Evolutionary conservation across 2,888 invertebrate species (phyloP).

Genomic region (Polydrusus pterygomalis): DNA sequence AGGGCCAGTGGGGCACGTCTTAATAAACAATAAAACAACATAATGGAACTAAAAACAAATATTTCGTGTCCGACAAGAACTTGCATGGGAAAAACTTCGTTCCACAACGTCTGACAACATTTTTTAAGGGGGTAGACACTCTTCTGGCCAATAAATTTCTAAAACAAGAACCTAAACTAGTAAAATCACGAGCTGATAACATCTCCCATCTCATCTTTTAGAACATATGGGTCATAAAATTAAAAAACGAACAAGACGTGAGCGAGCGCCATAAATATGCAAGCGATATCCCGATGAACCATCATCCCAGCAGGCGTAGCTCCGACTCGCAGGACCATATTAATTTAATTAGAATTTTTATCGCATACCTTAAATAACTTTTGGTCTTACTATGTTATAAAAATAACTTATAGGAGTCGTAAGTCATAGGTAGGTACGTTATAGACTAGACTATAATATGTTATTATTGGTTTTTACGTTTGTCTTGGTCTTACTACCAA

Average conservation of each 20-base stretch:
- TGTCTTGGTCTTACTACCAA: too few species aligned
- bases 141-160: conserved; percentile 50
- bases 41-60: too few species aligned
- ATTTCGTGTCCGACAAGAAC: background rate
- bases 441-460: background rate
- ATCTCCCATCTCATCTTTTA: conserved; percentile 54
- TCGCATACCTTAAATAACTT: conserved; percentile 69
- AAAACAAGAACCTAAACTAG: conserved; percentile 55
- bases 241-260: conserved; percentile 51
- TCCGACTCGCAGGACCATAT: conserved; percentile 63
- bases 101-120: background rate
- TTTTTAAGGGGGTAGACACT: conserved; percentile 19
- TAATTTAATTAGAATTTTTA: conserved; percentile 72
- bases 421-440: conserved; percentile 6
- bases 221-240: conserved; percentile 56
- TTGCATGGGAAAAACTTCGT: conserved; percentile 1
- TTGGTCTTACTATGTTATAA: conserved; percentile 63
- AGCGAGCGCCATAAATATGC: conserved; percentile 54
- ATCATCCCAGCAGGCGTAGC: conserved; percentile 49
- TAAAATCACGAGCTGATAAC: conserved; percentile 56
- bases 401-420: conserved; percentile 26
- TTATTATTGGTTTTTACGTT: too few species aligned
- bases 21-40: too few species aligned
- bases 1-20: too few species aligned
- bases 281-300: conserved; percentile 56